A percentile compares a stretch with the other conserved stretches of the same genome.
phyloP scores from a whole-genome alignment of 2,113 vertebrate species.

The Sula dactylatra region DNA sequence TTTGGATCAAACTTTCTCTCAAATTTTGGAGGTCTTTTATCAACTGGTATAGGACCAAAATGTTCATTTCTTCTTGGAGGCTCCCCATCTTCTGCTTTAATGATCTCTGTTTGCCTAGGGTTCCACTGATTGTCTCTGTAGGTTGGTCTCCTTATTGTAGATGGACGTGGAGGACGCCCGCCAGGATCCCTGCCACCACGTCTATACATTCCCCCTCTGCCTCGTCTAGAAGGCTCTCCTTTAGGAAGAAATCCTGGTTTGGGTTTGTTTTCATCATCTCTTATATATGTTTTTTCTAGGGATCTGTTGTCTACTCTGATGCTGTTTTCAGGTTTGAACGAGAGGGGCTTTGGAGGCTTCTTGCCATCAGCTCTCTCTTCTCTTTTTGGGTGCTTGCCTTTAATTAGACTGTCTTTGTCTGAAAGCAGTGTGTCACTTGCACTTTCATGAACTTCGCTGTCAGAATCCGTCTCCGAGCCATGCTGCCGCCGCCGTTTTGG shows the following conservation, averaged over 20 bases:
- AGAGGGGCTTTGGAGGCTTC: conserved; percentile 69
- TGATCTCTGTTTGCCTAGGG: conserved; percentile 85
- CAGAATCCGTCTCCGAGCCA: conserved; percentile 95
- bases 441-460: conserved; percentile 92
- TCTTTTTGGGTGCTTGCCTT: conserved; percentile 82
- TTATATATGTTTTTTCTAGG: conserved; percentile 70
- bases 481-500: conserved; percentile 90
- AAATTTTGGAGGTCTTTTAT: conserved; percentile 85
- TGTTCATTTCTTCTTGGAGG: conserved; percentile 74
- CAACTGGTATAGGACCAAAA: conserved; percentile 67
- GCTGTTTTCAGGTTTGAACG: conserved; percentile 74
- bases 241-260: conserved; percentile 95
- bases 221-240: conserved; percentile 90
- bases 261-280: conserved; percentile 85
- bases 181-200: conserved; percentile 85
- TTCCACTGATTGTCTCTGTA: conserved; percentile 92
- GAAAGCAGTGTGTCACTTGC: conserved; percentile 92
- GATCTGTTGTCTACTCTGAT: conserved; percentile 71
- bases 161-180: conserved; percentile 81
- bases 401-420: conserved; percentile 88
- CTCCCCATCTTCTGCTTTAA: conserved; percentile 75
- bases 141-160: conserved; percentile 81
- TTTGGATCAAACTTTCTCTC: conserved; percentile 88
- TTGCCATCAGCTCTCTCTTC: conserved; percentile 76
- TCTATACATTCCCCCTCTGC: conserved; percentile 88